Conservation (phyloP, 2,113 vertebrate genomes). For the Heteronetta atricapilla region DNA sequence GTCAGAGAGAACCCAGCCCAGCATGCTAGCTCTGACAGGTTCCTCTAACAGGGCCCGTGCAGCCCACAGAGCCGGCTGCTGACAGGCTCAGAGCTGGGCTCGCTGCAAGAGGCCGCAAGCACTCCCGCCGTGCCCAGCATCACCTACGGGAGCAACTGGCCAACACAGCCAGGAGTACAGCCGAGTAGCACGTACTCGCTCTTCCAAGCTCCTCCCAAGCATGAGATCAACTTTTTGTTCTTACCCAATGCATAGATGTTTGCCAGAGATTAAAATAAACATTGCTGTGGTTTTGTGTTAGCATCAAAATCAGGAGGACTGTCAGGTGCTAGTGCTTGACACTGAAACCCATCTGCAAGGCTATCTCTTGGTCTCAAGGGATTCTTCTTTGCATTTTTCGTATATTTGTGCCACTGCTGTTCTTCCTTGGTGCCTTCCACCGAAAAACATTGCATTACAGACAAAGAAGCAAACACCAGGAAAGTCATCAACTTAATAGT, state of each 20-base stretch:
- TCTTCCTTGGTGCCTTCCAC: not conserved
- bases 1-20: not conserved
- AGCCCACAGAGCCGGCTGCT: not conserved
- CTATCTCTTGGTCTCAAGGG: not conserved
- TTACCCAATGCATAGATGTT: not conserved
- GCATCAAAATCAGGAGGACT: not conserved
- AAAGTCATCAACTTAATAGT: not conserved
- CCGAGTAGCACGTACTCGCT: not conserved
- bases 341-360: not conserved
- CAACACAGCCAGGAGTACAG: not conserved
- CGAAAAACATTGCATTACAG: not conserved
- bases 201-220: conserved; percentile 34
- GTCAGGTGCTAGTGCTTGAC: not conserved
- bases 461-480: not conserved
- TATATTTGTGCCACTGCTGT: not conserved
- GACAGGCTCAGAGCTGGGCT: not conserved
- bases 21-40: not conserved
- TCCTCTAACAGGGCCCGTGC: not conserved
- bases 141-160: not conserved
- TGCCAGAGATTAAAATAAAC: conserved; percentile 23
- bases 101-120: not conserved
- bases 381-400: not conserved
- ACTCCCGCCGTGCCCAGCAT: not conserved
- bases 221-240: conserved; percentile 20
- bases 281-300: conserved; percentile 6